phyloP scores from a whole-genome alignment of 2,797 vertebrate genomes.

The Molothrus ater region DNA sequence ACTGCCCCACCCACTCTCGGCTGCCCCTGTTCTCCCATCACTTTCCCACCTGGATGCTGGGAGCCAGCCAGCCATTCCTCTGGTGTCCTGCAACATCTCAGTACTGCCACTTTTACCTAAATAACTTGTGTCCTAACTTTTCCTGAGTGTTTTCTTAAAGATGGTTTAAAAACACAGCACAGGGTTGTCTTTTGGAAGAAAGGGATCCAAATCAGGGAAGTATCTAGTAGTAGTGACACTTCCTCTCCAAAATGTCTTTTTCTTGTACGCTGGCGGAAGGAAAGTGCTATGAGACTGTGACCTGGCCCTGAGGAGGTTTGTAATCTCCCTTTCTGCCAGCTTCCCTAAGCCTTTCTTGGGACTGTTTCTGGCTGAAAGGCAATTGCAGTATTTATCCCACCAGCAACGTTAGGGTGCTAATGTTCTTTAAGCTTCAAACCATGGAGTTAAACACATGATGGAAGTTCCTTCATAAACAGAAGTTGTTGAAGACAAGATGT shows the following conservation, averaged over 20 bases:
- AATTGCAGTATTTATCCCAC: background rate
- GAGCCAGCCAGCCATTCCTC: background rate
- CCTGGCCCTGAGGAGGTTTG: background rate
- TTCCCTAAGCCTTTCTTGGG: background rate
- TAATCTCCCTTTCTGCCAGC: background rate
- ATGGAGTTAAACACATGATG: background rate
- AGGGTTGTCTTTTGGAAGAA: background rate
- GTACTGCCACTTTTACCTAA: background rate
- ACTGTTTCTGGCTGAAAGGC: background rate
- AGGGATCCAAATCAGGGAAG: background rate
- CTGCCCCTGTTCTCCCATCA: background rate
- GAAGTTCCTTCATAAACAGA: background rate
- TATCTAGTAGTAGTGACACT: background rate
- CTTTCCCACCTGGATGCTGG: fast-evolving
- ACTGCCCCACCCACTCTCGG: fast-evolving
- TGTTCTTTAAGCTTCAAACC: background rate
- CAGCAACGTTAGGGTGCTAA: background rate
- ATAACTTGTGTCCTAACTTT: background rate
- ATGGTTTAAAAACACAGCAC: background rate
- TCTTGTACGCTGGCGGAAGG: background rate
- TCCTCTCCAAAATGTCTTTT: background rate
- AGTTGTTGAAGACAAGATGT: background rate
- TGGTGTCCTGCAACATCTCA: background rate
- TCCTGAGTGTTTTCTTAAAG: background rate
- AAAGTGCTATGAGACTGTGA: background rate